phyloP scores from a whole-genome alignment of 2,797 vertebrate genomes.

The Onychomys torridus region DNA sequence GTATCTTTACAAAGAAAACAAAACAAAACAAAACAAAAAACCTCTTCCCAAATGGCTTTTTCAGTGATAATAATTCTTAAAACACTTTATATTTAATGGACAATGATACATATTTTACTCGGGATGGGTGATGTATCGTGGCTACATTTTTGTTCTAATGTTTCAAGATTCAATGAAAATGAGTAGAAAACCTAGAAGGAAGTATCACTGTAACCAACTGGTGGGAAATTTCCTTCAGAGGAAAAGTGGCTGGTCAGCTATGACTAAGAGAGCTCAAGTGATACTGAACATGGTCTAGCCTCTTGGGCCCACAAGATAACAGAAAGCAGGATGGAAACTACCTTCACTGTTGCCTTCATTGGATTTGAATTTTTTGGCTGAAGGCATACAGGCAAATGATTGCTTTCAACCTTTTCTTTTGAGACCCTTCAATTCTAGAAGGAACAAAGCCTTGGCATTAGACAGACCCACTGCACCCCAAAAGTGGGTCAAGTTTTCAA shows the following conservation, averaged over 20 bases:
- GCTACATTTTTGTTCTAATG: neutral
- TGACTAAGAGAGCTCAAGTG: neutral
- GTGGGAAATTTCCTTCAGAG: neutral
- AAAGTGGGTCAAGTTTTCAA: neutral
- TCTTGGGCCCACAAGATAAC: neutral
- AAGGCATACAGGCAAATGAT: neutral
- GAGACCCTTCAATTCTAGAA: neutral
- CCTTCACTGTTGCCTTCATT: neutral
- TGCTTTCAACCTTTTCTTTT: neutral
- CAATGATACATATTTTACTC: neutral
- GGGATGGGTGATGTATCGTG: neutral
- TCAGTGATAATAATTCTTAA: neutral
- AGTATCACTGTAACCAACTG: neutral
- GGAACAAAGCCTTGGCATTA: neutral
- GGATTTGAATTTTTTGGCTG: neutral
- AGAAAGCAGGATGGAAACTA: neutral
- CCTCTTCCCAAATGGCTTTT: neutral
- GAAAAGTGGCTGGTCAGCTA: neutral
- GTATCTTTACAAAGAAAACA: neutral
- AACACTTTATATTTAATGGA: neutral
- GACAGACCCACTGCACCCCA: neutral
- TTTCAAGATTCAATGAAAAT: neutral
- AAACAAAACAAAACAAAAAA: too few species aligned
- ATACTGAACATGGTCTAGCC: neutral
- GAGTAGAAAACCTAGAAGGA: neutral